Percentiles rank a stretch among this genome's conserved stretches.
These are phyloP conservation scores for Andrena trimmerana DNA, from an alignment of 2,888 invertebrate species.

Conservation along the genomic window DNA sequence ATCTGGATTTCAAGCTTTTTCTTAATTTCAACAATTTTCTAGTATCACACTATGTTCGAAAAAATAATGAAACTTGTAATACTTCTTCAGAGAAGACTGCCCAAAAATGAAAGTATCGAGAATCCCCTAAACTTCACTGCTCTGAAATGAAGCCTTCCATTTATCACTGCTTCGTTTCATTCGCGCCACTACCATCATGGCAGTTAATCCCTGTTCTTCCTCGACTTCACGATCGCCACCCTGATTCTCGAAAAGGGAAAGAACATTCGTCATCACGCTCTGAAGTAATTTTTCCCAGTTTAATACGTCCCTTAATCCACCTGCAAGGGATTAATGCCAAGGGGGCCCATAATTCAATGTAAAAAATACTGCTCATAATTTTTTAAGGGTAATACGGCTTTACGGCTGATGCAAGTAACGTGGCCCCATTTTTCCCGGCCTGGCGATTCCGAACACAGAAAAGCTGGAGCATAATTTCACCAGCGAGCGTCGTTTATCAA, in stretches of 20 bases:
- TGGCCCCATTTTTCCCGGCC: conserved; percentile 18
- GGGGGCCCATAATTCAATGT: conserved; percentile 8
- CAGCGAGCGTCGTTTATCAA: conserved; percentile 46
- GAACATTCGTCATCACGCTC: conserved; percentile 7
- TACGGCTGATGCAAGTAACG: conserved; percentile 1
- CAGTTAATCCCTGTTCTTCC: conserved; percentile 2
- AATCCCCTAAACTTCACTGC: not conserved
- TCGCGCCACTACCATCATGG: not conserved
- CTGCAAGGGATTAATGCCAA: conserved; percentile 17
- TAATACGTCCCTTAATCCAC: not conserved
- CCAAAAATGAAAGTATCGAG: too few species aligned
- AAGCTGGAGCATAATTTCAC: not conserved
- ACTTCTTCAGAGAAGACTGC: too few species aligned
- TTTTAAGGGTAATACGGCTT: not conserved
- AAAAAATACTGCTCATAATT: conserved; percentile 31
- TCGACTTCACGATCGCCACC: not conserved
- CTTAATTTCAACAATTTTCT: too few species aligned
- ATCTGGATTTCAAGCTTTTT: too few species aligned
- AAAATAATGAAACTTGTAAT: too few species aligned
- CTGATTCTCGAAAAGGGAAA: not conserved
- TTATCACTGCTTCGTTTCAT: not conserved
- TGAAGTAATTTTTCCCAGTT: conserved; percentile 5
- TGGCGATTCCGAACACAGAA: not conserved
- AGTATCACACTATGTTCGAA: too few species aligned
- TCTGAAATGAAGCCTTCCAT: conserved; percentile 21